These are phyloP conservation scores for Pseudomyrmex dendroicus DNA, from an alignment of 1,140 invertebrate species.

Conservation along the genomic window DNA sequence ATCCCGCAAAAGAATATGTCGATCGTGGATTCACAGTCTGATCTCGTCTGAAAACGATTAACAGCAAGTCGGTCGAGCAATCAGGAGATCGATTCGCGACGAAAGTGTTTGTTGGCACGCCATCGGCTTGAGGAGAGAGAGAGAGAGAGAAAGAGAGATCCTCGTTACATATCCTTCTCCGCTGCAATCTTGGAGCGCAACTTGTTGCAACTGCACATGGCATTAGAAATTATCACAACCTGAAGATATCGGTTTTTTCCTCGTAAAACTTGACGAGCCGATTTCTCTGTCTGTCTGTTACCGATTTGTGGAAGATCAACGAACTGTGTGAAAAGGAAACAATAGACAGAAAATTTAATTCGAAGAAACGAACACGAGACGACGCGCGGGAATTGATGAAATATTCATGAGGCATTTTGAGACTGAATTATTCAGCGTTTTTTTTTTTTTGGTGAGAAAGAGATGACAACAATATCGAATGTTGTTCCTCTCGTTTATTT, in stretches of 20 bases:
- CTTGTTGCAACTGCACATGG: slow-evolving; percentile 6
- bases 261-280: not conserved
- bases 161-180: not conserved
- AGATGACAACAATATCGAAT: not conserved
- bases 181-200: not conserved
- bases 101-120: slow-evolving; percentile 29
- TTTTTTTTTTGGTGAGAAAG: not conserved
- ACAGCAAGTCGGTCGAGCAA: slow-evolving; percentile 40
- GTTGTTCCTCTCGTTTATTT: slow-evolving; percentile 17
- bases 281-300: too few relatives aligned
- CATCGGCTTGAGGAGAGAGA: slow-evolving; percentile 4
- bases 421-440: slow-evolving; percentile 44
- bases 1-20: slow-evolving; percentile 17
- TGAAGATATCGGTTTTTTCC: not conserved
- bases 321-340: not conserved
- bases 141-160: not conserved
- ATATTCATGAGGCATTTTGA: slow-evolving; percentile 47
- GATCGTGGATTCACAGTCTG: slow-evolving; percentile 26
- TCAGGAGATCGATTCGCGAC: slow-evolving; percentile 22
- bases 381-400: slow-evolving; percentile 29
- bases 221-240: not conserved
- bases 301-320: not conserved
- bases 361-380: slow-evolving; percentile 9
- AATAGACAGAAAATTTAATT: slow-evolving; percentile 22
- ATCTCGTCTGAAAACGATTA: slow-evolving; percentile 12